phyloP scores from a whole-genome alignment of 2,888 invertebrate species.

The Temnothorax unifasciatus region DNA sequence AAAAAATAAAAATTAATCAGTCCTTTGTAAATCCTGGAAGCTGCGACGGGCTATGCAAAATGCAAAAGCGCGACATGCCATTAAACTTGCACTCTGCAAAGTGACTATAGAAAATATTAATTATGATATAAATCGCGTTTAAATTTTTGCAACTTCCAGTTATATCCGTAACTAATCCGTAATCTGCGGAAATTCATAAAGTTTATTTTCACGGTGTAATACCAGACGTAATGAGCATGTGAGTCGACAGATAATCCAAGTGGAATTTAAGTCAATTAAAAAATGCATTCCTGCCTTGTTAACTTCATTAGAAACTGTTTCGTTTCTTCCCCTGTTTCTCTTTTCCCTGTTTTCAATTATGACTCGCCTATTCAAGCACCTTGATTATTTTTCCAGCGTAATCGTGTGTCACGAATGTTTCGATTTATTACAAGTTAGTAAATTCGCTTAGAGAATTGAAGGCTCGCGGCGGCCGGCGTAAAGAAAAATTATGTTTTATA shows the following conservation, averaged over 20 bases:
- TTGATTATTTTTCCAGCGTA: slow-evolving; percentile 5
- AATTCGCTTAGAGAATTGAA: background rate
- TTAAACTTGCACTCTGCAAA: background rate
- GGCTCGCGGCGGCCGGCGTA: too few species aligned
- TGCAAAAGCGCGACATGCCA: background rate
- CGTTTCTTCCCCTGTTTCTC: background rate
- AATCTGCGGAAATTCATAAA: slow-evolving; percentile 14
- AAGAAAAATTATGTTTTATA: slow-evolving; percentile 9
- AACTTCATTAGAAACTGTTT: slow-evolving; percentile 10
- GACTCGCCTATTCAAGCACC: background rate
- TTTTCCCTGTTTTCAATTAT: slow-evolving; percentile 18
- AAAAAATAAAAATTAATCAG: background rate
- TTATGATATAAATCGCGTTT: background rate
- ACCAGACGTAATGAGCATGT: slow-evolving; percentile 13
- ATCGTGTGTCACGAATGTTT: background rate
- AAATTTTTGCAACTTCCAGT: background rate
- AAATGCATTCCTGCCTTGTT: slow-evolving; percentile 47
- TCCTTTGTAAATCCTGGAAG: background rate
- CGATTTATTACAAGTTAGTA: background rate
- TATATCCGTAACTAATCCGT: background rate
- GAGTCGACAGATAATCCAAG: background rate
- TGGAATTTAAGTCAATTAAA: slow-evolving; percentile 56
- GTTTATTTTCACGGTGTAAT: slow-evolving; percentile 10
- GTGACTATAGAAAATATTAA: background rate
- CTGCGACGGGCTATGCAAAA: background rate